Base-by-base conservation (phyloP, 1,140 invertebrate genomes). In the Cyclina sinensis region DNA sequence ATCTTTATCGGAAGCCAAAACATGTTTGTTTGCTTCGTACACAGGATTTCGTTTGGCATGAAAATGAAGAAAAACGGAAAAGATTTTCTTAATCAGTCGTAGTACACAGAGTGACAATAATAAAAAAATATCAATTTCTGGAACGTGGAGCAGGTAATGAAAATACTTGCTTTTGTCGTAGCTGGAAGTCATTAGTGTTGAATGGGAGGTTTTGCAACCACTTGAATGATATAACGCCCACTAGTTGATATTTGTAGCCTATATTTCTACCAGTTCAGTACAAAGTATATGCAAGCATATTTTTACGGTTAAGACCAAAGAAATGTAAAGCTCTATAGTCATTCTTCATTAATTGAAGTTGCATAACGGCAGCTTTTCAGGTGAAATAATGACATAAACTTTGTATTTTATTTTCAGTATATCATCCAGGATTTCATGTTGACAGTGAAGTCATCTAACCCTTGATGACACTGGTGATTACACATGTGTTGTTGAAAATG, bases 391-490 rank as follows among this genome's bases (percentile, higher is more conserved):
- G 14, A 68, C 16, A 16, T 32, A 68, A 32, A 18, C 16, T 5
- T 68, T 39, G 2, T 37, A 1, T n/a, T 57, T 37, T 46, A 18
- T 54, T 80, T 57, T 57, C 76, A 80, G 48, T 54, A 80, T 30
- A 54, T 30, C 2, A 11, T 51, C 2, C 24, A 68, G n/a, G 16
- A 35, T 11, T 83, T 24, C n/a, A 70, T 27, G 39, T 24, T 83
- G 39, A 83, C 4, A 16, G 62, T 83, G 21, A 12, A 65, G 9
- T 39, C 32, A 11, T n/a, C 35, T 83, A 7, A 43, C 81, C 0
- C 1, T 83, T 30, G 59, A 68, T 18, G 81, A 83, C 35, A 39
- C 5, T 12, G 81, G 81, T 18, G 46, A 83, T 48, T 83, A 83
- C 43, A 83, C 43, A 5, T 83, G 81, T 65, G 32, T 48, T 0